Base-by-base conservation (phyloP, 2,113 vertebrate genomes). In the Macroglossus sobrinus region DNA sequence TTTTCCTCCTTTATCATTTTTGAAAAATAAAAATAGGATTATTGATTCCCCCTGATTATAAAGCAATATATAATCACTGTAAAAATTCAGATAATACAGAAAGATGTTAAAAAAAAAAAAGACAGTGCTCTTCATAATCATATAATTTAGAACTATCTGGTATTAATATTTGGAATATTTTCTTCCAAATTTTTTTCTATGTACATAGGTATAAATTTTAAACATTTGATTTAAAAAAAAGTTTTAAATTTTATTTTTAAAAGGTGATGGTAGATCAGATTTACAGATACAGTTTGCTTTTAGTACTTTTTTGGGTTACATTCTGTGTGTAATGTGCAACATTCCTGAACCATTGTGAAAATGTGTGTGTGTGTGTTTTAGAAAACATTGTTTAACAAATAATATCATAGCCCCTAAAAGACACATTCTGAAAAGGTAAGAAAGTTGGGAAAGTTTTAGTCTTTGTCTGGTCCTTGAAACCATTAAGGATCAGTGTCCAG, bases 21-120 rank as follows among this genome's bases (percentile, higher is more conserved):
- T 94, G 74, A 40, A 92, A 95, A 71, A 35, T 24, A 84, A 82
- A 86, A 89, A 12, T 11, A 57, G 28, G 45, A 57, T 66, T 90
- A 68, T 45, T 53, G n/a, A n/a, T 85, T 69, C 64, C 35, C 1
- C 1, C 3, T 0, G 0, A 72, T 61, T 63, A 63, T 75, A 80
- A 96, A 89, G 7, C 78, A 94, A 71, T 85, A 75, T 90, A 81
- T 79, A 85, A 14, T 85, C 28, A 22, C 74, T 63, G 28, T 81
- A 89, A 78, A 95, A 94, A 94, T 69, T 53, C 64, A 93, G 47
- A 11, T 78, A 33, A 75, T 50, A 68, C 1, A 90, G 64, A 82
- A 78, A 88, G 4, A 9, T 64, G 1, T 76, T 28, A 74, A 78
- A 89, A 64, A 80, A 26, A n/a, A 74, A 78, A 89, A 64, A 80